Percentiles rank a stretch among this genome's conserved stretches.
These are phyloP conservation scores for Rattus rattus DNA, from an alignment of 2,113 vertebrate species.

Conservation along the genomic window DNA sequence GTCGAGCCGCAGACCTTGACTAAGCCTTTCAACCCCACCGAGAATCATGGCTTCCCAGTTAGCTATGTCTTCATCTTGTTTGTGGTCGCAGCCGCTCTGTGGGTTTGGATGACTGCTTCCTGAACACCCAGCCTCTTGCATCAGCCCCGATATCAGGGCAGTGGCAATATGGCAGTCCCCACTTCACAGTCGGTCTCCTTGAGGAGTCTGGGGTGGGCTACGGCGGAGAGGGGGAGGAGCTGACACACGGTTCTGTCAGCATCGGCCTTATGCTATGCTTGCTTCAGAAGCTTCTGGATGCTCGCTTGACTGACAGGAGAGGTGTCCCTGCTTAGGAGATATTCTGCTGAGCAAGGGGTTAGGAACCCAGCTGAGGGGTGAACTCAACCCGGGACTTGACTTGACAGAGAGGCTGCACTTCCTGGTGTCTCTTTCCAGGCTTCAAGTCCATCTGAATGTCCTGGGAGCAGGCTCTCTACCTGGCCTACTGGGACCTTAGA, in stretches of 20 bases:
- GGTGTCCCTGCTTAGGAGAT: slow-evolving; percentile 24
- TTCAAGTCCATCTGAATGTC: background rate
- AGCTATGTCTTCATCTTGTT: slow-evolving; percentile 37
- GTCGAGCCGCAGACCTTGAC: background rate
- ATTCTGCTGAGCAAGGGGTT: background rate
- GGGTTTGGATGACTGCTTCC: slow-evolving; percentile 65
- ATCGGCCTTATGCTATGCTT: slow-evolving; percentile 58
- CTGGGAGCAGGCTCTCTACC: background rate
- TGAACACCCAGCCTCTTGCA: slow-evolving; percentile 42
- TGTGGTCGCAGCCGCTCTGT: slow-evolving; percentile 41
- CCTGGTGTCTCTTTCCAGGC: background rate
- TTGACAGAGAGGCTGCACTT: fast-evolving
- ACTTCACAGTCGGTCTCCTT: slow-evolving; percentile 57
- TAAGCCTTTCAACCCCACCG: background rate
- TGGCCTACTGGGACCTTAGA: background rate
- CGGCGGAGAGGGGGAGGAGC: background rate
- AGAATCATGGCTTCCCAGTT: slow-evolving; percentile 23
- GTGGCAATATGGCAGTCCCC: background rate
- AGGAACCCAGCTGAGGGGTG: background rate
- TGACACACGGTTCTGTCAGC: background rate
- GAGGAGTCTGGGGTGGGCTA: slow-evolving; percentile 71
- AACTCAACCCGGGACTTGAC: background rate
- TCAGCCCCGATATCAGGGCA: background rate
- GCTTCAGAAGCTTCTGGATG: slow-evolving; percentile 58
- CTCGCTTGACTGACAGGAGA: slow-evolving; percentile 15